These are phyloP conservation scores for Opisthograptis luteolata DNA, from an alignment of 2,888 invertebrate species.

Conservation along the genomic window DNA sequence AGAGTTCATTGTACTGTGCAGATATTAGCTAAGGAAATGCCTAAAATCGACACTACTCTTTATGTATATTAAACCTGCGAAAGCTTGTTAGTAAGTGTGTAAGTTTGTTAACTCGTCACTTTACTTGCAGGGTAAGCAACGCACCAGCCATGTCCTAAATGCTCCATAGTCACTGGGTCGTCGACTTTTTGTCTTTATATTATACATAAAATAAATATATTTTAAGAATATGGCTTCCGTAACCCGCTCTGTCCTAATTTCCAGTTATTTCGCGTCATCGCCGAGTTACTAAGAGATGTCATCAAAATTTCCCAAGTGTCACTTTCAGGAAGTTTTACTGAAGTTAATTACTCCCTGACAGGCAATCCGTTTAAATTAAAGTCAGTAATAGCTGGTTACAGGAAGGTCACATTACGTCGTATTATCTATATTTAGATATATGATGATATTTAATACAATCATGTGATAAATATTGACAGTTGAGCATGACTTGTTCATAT, in stretches of 20 bases:
- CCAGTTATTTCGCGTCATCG: slow-evolving; percentile 10
- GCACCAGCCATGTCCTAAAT: no score
- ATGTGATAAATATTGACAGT: no score
- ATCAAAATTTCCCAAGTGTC: slow-evolving; percentile 24
- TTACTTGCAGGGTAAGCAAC: no score
- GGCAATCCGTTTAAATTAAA: slow-evolving; percentile 24
- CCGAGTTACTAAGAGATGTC: slow-evolving; percentile 13
- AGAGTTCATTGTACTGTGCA: no score
- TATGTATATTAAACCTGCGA: no score
- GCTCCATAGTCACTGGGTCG: no score
- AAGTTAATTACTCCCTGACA: slow-evolving; percentile 25
- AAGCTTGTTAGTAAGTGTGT: no score
- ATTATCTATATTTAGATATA: background rate
- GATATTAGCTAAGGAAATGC: no score
- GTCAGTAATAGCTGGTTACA: slow-evolving; percentile 5
- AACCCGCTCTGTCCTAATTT: slow-evolving; percentile 5
- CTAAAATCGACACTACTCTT: no score
- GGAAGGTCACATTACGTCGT: slow-evolving; percentile 1
- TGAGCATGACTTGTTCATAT: no score
- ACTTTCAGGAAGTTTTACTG: slow-evolving; percentile 18
- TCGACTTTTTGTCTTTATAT: background rate
- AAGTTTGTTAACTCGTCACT: no score
- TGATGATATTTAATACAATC: no score
- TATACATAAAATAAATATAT: background rate
- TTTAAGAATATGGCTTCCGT: background rate